phyloP scores from a whole-genome alignment of 2,888 invertebrate genomes.

The Platycheirus rosarum region DNA sequence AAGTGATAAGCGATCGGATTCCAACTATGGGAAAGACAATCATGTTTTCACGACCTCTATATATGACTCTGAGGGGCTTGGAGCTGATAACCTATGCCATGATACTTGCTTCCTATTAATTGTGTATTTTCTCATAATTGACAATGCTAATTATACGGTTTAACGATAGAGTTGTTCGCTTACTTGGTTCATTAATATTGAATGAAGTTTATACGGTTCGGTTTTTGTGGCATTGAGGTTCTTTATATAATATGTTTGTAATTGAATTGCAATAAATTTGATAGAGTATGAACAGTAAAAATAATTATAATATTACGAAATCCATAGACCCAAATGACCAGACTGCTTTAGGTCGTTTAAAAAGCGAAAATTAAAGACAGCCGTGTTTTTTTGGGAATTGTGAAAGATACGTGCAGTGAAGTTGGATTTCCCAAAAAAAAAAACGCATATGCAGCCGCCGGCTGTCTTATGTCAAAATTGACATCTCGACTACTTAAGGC shows the following conservation, averaged over 20 bases:
- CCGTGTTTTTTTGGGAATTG: too few relatives aligned
- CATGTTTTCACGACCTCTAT: conserved; percentile 35
- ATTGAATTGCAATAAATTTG: neutral
- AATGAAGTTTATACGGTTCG: conserved; percentile 25
- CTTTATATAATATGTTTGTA: neutral
- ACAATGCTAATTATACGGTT: conserved; percentile 70
- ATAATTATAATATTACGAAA: too few relatives aligned
- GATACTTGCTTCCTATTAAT: conserved; percentile 61
- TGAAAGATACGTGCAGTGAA: too few relatives aligned
- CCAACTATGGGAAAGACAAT: conserved; percentile 1
- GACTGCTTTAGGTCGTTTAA: too few relatives aligned
- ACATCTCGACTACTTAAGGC: too few relatives aligned
- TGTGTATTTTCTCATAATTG: conserved; percentile 68
- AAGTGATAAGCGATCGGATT: conserved; percentile 21
- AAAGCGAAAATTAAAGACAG: too few relatives aligned
- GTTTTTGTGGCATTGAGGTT: too few relatives aligned
- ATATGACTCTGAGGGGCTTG: conserved; percentile 15
- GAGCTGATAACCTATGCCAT: conserved; percentile 54
- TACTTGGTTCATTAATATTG: conserved; percentile 47
- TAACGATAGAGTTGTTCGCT: conserved; percentile 42
- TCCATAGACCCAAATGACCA: too few relatives aligned
- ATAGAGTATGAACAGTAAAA: too few relatives aligned
- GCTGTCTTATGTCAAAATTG: too few relatives aligned
- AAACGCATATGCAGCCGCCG: too few relatives aligned
- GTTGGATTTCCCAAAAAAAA: too few relatives aligned